Evolutionary conservation across 2,888 invertebrate species (phyloP).

Genomic region (Theretra japonica): DNA sequence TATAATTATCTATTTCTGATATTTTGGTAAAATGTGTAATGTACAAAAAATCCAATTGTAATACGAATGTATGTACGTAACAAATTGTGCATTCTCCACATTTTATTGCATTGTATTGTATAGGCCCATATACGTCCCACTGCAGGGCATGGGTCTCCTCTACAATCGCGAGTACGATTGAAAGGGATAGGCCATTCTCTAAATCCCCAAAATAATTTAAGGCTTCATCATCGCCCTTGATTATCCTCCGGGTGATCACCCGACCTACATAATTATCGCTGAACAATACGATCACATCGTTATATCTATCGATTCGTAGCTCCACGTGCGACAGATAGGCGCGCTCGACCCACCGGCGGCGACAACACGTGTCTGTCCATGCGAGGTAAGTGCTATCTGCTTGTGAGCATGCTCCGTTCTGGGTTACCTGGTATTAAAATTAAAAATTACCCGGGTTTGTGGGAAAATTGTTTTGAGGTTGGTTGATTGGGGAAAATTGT

Average conservation of each 20-base stretch:
- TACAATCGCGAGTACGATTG: too few species aligned
- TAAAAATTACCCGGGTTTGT: slow-evolving; percentile 17
- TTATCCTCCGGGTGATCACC: neutral
- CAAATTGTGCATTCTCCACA: too few species aligned
- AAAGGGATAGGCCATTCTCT: neutral
- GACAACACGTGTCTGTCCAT: slow-evolving; percentile 59
- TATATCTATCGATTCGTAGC: slow-evolving; percentile 33
- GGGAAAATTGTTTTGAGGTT: neutral
- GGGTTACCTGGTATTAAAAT: slow-evolving; percentile 12
- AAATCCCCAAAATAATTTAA: neutral
- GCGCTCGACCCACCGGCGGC: slow-evolving; percentile 44
- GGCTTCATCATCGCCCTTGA: neutral
- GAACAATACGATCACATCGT: neutral
- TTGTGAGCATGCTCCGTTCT: slow-evolving; percentile 31
- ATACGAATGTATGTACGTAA: too few species aligned
- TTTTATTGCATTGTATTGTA: too few species aligned
- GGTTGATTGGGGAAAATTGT: neutral
- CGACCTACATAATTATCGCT: neutral
- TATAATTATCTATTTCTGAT: too few species aligned
- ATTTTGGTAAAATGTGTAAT: too few species aligned
- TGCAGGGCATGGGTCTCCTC: too few species aligned
- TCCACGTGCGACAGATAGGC: slow-evolving; percentile 52
- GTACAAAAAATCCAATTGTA: too few species aligned
- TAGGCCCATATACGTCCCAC: too few species aligned
- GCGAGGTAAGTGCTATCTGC: slow-evolving; percentile 46